Percentiles rank a stretch among this genome's conserved stretches.
These are phyloP conservation scores for Acronicta alni DNA, from an alignment of 2,888 invertebrate genomes.

Conservation along the genomic window DNA sequence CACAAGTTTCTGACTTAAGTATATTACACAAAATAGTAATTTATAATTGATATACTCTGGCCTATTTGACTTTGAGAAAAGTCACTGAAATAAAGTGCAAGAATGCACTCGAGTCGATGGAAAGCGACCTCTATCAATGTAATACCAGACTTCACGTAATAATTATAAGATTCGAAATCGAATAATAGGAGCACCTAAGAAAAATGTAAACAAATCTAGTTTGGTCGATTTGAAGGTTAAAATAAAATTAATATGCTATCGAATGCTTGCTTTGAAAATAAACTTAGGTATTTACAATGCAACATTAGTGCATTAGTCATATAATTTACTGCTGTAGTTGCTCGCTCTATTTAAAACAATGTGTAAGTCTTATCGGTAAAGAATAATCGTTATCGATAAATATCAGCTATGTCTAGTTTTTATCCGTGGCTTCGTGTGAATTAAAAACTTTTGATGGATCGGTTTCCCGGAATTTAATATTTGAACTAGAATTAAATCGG, in stretches of 20 bases:
- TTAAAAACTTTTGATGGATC: too few species aligned
- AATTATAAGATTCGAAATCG: conserved; percentile 5
- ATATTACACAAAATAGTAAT: not conserved
- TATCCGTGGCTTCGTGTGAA: too few species aligned
- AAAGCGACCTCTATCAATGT: conserved; percentile 3
- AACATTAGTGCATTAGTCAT: conserved; percentile 20
- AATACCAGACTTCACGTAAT: not conserved
- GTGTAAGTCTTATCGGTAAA: too few species aligned
- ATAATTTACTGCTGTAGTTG: conserved; percentile 3
- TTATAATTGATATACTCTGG: not conserved
- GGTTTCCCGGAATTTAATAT: too few species aligned
- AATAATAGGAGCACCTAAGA: not conserved
- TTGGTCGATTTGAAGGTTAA: conserved; percentile 32
- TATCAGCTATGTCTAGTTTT: too few species aligned
- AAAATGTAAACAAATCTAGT: conserved; percentile 44
- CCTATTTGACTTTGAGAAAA: conserved; percentile 47
- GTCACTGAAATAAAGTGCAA: conserved; percentile 48
- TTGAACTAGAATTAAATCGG: too few species aligned
- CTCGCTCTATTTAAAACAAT: not conserved
- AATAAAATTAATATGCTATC: conserved; percentile 21
- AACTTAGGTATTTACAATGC: conserved; percentile 27
- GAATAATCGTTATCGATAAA: too few species aligned
- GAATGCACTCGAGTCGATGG: conserved; percentile 28
- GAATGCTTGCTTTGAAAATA: conserved; percentile 32
- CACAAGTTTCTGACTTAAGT: not conserved